Percentiles rank a stretch among this genome's conserved stretches.
Conservation (phyloP, 1,140 invertebrate genomes). For the Micrasema longulum region DNA sequence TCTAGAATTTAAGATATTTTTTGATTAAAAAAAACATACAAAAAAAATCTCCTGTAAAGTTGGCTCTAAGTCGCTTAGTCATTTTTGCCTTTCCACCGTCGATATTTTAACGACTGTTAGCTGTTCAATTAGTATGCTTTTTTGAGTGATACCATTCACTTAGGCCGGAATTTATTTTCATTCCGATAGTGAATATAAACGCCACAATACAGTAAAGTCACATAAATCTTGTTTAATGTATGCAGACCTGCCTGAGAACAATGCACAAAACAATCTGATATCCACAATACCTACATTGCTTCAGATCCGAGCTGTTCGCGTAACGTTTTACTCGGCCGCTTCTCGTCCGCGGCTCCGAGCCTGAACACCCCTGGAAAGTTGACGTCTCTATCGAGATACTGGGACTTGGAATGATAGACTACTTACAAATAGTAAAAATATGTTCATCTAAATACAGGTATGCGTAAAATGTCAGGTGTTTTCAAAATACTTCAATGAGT, state of each 20-base stretch:
- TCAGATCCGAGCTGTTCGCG: slow-evolving; percentile 18
- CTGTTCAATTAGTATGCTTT: too few species aligned
- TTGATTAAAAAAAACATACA: too few species aligned
- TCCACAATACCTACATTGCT: neutral
- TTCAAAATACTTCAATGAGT: too few species aligned
- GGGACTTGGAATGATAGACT: slow-evolving; percentile 5
- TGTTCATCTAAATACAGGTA: too few species aligned
- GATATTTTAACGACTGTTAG: too few species aligned
- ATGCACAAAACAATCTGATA: slow-evolving; percentile 29
- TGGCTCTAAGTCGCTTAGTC: too few species aligned
- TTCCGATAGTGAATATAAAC: neutral
- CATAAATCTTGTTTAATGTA: slow-evolving; percentile 33
- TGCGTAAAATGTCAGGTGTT: too few species aligned
- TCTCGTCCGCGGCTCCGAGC: slow-evolving; percentile 1
- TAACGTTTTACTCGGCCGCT: slow-evolving; percentile 30
- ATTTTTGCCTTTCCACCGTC: too few species aligned
- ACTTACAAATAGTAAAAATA: too few species aligned
- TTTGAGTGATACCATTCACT: too few species aligned
- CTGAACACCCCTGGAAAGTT: neutral
- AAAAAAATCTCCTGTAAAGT: too few species aligned
- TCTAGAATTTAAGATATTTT: too few species aligned
- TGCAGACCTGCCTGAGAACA: slow-evolving; percentile 14
- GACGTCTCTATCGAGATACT: slow-evolving; percentile 7
- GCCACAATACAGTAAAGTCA: slow-evolving; percentile 1
- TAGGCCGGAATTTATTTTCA: neutral